These are phyloP conservation scores for Habroteleia sp. DNA, from an alignment of 2,888 invertebrate genomes.

Conservation along the genomic window DNA sequence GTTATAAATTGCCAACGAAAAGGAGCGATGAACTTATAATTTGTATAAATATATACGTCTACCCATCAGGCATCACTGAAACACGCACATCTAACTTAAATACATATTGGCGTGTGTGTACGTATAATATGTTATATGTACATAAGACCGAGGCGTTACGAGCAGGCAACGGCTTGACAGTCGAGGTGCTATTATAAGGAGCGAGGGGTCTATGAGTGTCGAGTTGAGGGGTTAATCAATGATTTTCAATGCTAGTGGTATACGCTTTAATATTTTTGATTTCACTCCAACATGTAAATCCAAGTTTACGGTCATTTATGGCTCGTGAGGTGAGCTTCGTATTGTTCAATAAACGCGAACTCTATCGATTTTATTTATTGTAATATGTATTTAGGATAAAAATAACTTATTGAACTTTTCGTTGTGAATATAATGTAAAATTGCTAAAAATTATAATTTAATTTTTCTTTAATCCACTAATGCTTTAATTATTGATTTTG, in stretches of 20 bases:
- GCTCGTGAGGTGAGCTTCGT: constrained; percentile 2
- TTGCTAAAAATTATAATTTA: constrained; percentile 22
- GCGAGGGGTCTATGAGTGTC: constrained; percentile 5
- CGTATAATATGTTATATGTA: constrained; percentile 6
- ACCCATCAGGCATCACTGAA: constrained; percentile 3
- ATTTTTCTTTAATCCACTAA: constrained; percentile 5
- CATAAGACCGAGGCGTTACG: constrained; percentile 27
- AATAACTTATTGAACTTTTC: constrained; percentile 45
- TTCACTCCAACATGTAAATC: constrained; percentile 5
- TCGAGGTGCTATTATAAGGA: constrained; percentile 23
- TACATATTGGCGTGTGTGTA: constrained; percentile 11
- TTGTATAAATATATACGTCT: constrained; percentile 25
- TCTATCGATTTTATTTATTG: constrained; percentile 58
- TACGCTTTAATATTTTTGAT: constrained; percentile 6
- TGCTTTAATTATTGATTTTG: too few relatives aligned
- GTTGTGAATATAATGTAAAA: constrained; percentile 2
- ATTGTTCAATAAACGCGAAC: constrained; percentile 25
- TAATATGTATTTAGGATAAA: constrained; percentile 52
- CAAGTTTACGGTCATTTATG: constrained; percentile 19
- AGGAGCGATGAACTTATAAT: constrained; percentile 37
- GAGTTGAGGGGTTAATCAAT: constrained; percentile 33
- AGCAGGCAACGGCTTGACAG: constrained; percentile 22
- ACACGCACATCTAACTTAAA: constrained; percentile 5
- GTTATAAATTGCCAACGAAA: constrained; percentile 5
- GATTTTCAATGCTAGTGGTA: constrained; percentile 10